Conservation (phyloP, 1,140 invertebrate genomes). For the Helicorthomorpha holstii region DNA sequence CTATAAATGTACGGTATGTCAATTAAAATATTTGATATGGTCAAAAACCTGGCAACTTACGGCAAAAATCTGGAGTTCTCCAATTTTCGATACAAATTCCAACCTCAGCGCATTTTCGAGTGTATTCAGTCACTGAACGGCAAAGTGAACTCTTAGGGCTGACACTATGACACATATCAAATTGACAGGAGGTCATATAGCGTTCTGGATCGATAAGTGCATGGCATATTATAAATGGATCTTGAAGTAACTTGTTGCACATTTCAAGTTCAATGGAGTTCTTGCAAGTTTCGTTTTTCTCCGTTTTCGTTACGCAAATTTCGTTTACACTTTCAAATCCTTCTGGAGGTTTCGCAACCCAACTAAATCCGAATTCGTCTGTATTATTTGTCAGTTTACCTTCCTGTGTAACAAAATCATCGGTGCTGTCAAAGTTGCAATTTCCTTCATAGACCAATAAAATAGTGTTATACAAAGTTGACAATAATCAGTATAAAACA, state of each 20-base stretch:
- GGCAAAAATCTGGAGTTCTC: constrained; percentile 42
- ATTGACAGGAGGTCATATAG: constrained; percentile 46
- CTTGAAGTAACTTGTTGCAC: background rate
- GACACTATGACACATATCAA: constrained; percentile 39
- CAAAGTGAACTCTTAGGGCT: constrained; percentile 33
- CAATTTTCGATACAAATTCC: constrained; percentile 49
- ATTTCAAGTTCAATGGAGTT: background rate
- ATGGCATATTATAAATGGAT: constrained; percentile 37
- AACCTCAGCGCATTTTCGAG: constrained; percentile 42
- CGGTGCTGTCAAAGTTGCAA: constrained; percentile 45
- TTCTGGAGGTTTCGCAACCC: constrained; percentile 33
- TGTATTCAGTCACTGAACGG: constrained; percentile 46
- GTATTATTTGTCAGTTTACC: constrained; percentile 27
- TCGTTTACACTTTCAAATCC: constrained; percentile 10
- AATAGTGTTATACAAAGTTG: too few relatives aligned
- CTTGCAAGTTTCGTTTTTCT: constrained; percentile 28
- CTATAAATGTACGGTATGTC: too few relatives aligned
- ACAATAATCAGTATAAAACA: constrained; percentile 4
- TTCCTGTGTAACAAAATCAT: constrained; percentile 40
- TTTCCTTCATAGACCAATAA: too few relatives aligned
- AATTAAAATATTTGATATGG: too few relatives aligned
- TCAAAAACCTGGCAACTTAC: too few relatives aligned
- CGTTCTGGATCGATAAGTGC: constrained; percentile 45
- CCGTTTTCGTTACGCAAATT: constrained; percentile 14
- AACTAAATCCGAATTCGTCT: constrained; percentile 39